Evolutionary conservation across 2,888 invertebrate genomes (phyloP).

Genomic region (Drosophila basisetae): DNA sequence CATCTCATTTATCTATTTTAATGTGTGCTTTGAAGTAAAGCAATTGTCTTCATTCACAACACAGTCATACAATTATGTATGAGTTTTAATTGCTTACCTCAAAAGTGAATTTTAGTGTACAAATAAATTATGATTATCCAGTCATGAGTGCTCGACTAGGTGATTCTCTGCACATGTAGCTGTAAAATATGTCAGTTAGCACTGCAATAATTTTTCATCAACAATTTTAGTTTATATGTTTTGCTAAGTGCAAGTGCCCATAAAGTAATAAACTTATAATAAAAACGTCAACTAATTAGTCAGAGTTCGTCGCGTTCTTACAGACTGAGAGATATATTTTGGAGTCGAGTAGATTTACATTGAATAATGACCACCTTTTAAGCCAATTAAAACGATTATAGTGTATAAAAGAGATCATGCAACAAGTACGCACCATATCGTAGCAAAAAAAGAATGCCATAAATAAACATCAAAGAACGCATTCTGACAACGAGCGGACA

Average conservation of each 20-base stretch:
- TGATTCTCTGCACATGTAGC: not conserved
- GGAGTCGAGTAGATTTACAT: not conserved
- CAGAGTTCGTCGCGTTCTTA: not conserved
- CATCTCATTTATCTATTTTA: not conserved
- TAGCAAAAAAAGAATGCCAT: not conserved
- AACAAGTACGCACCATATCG: constrained; percentile 21
- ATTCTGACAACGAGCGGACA: not conserved
- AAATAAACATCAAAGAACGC: constrained; percentile 3
- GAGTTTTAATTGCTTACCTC: not conserved
- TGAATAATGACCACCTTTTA: not conserved
- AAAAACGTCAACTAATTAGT: not conserved
- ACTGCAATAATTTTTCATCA: not conserved
- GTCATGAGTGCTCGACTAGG: not conserved
- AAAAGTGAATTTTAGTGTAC: not conserved
- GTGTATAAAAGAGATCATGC: constrained; percentile 4
- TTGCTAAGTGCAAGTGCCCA: not conserved
- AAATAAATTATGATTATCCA: not conserved
- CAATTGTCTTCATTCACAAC: too few species aligned
- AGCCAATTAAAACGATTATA: not conserved
- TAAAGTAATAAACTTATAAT: not conserved
- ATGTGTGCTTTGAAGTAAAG: too few species aligned
- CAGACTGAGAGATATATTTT: not conserved
- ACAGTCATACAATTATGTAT: not conserved
- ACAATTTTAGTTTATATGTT: not conserved
- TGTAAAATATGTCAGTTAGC: not conserved